These are phyloP conservation scores for Rhipidura dahli DNA, from an alignment of 2,113 vertebrate species.

Conservation along the genomic window DNA sequence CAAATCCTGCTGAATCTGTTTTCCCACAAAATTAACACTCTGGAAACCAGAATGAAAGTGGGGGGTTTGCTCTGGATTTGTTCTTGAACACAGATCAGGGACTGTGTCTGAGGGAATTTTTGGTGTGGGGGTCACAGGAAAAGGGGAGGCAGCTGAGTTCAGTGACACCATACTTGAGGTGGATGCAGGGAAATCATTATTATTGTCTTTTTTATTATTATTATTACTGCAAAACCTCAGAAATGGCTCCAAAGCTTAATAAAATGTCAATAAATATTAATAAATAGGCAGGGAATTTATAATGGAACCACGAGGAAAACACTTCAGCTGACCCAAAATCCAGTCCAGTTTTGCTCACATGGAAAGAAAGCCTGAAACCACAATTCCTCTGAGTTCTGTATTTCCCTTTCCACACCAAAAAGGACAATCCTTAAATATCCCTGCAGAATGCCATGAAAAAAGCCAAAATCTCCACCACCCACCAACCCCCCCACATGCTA, in stretches of 20 bases:
- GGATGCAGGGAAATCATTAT: background rate
- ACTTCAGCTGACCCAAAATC: background rate
- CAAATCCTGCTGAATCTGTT: background rate
- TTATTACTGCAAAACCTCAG: background rate
- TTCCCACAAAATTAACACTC: background rate
- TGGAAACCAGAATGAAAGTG: background rate
- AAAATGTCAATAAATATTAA: background rate
- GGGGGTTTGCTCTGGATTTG: background rate
- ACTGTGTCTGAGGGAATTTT: background rate
- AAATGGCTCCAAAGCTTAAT: background rate
- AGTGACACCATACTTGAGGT: background rate
- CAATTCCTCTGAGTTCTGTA: background rate
- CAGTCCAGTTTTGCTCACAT: background rate
- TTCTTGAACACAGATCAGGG: background rate
- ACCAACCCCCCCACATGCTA: no score
- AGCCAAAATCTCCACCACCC: background rate
- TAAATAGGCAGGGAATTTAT: background rate
- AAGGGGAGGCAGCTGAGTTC: background rate
- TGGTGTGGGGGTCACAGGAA: accelerated
- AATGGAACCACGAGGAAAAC: background rate
- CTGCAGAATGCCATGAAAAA: background rate
- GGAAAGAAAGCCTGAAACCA: background rate
- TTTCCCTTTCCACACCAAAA: background rate
- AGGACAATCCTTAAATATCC: background rate
- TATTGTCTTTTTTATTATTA: background rate